Percentiles rank a stretch among this genome's conserved stretches.
Evolutionary conservation across 2,797 vertebrate species (phyloP).

Genomic region (Podarcis siculus): DNA sequence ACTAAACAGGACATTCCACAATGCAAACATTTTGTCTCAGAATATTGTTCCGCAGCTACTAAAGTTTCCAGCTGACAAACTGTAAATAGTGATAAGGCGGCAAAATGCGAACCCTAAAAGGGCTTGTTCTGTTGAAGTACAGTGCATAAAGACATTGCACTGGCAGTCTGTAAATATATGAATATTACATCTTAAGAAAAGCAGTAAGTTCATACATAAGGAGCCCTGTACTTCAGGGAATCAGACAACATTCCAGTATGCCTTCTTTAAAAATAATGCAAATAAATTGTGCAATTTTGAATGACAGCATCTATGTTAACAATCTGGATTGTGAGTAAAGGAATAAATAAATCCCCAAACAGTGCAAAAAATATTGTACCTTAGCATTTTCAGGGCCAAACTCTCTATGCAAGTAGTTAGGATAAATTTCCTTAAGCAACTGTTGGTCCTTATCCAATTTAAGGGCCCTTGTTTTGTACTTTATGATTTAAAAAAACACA

Average conservation of each 20-base stretch:
- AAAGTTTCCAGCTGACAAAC: background rate
- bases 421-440: background rate
- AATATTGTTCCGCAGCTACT: background rate
- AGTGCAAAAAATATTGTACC: background rate
- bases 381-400: background rate
- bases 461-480: conserved; percentile 1
- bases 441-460: background rate
- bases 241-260: background rate
- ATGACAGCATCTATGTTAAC: background rate
- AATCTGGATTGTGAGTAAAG: background rate
- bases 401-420: fast-evolving
- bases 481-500: conserved; percentile 23
- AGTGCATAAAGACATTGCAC: background rate
- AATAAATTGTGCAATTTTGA: background rate
- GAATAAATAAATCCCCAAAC: background rate
- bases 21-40: background rate
- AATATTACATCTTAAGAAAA: background rate
- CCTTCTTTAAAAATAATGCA: background rate
- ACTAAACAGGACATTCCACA: background rate
- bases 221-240: background rate
- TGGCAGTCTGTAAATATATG: background rate
- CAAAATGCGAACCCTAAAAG: background rate
- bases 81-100: background rate
- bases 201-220: background rate
- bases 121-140: background rate